These are phyloP conservation scores for Apis mellifera DNA, from an alignment of 1,140 invertebrate genomes.

Conservation along the genomic window DNA sequence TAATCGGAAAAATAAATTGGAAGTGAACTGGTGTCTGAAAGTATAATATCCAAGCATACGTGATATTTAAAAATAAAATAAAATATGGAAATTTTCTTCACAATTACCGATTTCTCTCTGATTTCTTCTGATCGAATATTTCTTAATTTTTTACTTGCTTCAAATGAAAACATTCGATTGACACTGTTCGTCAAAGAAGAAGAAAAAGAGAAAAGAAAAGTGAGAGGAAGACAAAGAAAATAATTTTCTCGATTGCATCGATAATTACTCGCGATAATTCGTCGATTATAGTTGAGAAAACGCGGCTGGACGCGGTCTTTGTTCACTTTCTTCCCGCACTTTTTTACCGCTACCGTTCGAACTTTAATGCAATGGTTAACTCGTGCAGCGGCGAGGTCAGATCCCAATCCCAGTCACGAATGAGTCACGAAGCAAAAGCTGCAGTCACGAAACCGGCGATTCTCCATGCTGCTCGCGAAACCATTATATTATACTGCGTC, in stretches of 20 bases:
- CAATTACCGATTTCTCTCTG: no score
- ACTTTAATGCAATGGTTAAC: slow-evolving; percentile 62
- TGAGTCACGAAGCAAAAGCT: slow-evolving; percentile 60
- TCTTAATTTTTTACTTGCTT: no score
- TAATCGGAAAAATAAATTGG: no score
- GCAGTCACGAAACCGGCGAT: slow-evolving; percentile 59
- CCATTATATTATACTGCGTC: slow-evolving; percentile 8
- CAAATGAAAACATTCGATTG: no score
- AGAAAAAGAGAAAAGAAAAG: no score
- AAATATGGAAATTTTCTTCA: no score
- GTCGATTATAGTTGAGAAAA: slow-evolving; percentile 17
- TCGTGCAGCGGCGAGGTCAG: slow-evolving; percentile 63
- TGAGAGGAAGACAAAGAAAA: no score
- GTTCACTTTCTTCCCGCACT: slow-evolving; percentile 25
- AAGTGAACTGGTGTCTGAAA: no score
- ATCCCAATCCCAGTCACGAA: slow-evolving; percentile 64
- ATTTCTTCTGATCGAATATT: no score
- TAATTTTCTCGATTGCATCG: slow-evolving; percentile 40
- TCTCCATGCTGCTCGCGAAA: slow-evolving; percentile 34
- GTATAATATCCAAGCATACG: no score
- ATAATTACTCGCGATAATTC: slow-evolving; percentile 37
- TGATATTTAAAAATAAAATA: no score
- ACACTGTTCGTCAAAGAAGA: no score
- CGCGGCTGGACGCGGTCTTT: not conserved
- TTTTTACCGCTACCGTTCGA: slow-evolving; percentile 55